phyloP scores from a whole-genome alignment of 2,113 vertebrate genomes.

The Microcebus tavaratra region DNA sequence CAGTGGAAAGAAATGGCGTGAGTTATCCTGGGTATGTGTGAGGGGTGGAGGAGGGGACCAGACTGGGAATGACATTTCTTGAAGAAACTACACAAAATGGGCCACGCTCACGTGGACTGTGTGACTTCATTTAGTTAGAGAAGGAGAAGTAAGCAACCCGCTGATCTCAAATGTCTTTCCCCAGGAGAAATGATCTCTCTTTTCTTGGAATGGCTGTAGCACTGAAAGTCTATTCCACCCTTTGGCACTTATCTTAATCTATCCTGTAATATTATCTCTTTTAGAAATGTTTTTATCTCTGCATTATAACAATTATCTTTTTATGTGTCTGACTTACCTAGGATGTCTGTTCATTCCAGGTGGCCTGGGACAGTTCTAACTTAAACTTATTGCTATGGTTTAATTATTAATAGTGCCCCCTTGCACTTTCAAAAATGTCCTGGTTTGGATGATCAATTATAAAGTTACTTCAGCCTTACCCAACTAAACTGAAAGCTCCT shows the following conservation, averaged over 20 bases:
- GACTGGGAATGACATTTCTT: neutral
- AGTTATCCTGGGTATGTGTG: neutral
- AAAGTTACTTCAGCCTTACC: neutral
- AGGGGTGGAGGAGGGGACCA: neutral
- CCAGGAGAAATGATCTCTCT: constrained; percentile 58
- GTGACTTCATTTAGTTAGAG: constrained; percentile 64
- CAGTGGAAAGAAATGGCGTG: neutral
- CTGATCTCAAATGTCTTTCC: constrained; percentile 57
- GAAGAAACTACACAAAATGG: constrained; percentile 48
- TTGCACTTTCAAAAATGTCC: neutral
- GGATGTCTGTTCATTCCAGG: neutral
- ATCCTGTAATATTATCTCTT: constrained; percentile 41
- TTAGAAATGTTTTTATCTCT: constrained; percentile 58
- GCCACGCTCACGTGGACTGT: neutral
- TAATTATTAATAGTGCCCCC: neutral
- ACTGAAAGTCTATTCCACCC: constrained; percentile 45
- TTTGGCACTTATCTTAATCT: constrained; percentile 48
- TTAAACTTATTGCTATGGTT: neutral
- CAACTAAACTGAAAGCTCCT: neutral
- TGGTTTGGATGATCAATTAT: constrained; percentile 11
- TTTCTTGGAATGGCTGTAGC: constrained; percentile 22
- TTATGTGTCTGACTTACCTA: constrained; percentile 15
- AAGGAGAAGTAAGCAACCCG: neutral
- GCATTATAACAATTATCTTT: constrained; percentile 38
- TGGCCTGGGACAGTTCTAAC: neutral